Percentiles rank a stretch among this genome's conserved stretches.
phyloP scores from a whole-genome alignment of 30 jellyfish, hydroid and myxozoan species.

The Morbakka virulenta region DNA sequence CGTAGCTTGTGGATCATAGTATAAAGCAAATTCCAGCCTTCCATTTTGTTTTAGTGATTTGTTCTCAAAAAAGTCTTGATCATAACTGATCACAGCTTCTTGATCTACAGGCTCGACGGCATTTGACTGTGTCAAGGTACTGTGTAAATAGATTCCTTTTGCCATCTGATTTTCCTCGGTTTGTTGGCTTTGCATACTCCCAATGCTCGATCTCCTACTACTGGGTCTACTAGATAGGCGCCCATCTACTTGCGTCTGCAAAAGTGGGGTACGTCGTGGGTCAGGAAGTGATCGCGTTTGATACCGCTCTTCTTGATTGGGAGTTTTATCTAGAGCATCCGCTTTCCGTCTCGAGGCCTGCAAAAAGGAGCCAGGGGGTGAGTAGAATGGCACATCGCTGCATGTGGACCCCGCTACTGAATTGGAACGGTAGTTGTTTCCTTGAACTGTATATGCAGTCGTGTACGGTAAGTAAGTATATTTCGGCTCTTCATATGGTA shows the following conservation, averaged over 20 bases:
- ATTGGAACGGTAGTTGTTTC: constrained; percentile 4
- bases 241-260: constrained; percentile 21
- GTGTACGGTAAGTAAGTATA: constrained; percentile 54
- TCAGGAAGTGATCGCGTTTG: constrained; percentile 21
- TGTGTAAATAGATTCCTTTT: constrained; percentile 47
- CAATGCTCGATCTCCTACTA: constrained; percentile 68
- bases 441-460: constrained; percentile 40
- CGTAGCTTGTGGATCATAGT: constrained; percentile 56
- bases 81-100: constrained; percentile 40
- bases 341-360: constrained; percentile 26
- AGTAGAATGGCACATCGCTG: background rate
- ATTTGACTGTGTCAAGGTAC: constrained; percentile 33
- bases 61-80: background rate
- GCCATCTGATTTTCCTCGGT: constrained; percentile 20
- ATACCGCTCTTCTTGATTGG: constrained; percentile 47
- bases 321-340: constrained; percentile 31
- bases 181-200: constrained; percentile 23
- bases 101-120: constrained; percentile 31
- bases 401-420: background rate
- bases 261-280: constrained; percentile 5
- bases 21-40: constrained; percentile 43
- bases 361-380: constrained; percentile 4
- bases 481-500: background rate
- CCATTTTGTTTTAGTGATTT: constrained; percentile 26
- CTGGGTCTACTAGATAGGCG: constrained; percentile 46